Conservation (phyloP, 1,140 invertebrate species). For the Popillia japonica region DNA sequence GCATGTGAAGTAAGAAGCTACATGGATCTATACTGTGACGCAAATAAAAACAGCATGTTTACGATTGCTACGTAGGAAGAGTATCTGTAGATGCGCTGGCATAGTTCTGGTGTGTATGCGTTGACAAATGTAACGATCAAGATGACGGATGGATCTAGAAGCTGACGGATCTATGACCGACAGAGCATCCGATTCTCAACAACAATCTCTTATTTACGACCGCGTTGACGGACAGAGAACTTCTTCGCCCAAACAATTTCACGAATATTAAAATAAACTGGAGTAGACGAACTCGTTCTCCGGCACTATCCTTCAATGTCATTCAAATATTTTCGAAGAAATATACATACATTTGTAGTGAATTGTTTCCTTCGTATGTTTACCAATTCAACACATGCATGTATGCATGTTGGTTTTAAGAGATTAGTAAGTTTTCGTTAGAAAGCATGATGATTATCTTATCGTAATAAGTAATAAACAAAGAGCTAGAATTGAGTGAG, state of each 20-base stretch:
- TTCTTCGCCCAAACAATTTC: conserved; percentile 36
- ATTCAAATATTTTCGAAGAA: not conserved
- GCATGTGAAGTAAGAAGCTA: conserved; percentile 4
- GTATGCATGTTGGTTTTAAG: not conserved
- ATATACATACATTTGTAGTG: not conserved
- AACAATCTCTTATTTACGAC: conserved; percentile 37
- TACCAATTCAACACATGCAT: not conserved
- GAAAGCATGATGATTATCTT: too few species aligned
- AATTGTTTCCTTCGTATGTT: not conserved
- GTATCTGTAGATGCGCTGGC: not conserved
- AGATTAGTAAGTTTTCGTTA: too few species aligned
- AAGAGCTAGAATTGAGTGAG: too few species aligned
- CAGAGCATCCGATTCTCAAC: conserved; percentile 27
- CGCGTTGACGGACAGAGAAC: conserved; percentile 33
- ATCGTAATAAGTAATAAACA: too few species aligned
- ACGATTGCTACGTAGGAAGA: not conserved
- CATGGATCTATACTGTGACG: conserved; percentile 1
- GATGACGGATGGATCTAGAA: conserved; percentile 35
- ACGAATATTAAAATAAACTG: conserved; percentile 38
- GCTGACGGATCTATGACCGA: conserved; percentile 36
- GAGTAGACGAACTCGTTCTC: conserved; percentile 11
- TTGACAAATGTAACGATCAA: conserved; percentile 34
- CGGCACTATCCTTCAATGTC: not conserved
- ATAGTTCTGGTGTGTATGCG: not conserved
- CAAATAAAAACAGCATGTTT: not conserved